A percentile compares a stretch with the other conserved stretches of the same genome.
These are phyloP conservation scores for Elymnias hypermnestra DNA, from an alignment of 1,140 invertebrate genomes.

Conservation along the genomic window DNA sequence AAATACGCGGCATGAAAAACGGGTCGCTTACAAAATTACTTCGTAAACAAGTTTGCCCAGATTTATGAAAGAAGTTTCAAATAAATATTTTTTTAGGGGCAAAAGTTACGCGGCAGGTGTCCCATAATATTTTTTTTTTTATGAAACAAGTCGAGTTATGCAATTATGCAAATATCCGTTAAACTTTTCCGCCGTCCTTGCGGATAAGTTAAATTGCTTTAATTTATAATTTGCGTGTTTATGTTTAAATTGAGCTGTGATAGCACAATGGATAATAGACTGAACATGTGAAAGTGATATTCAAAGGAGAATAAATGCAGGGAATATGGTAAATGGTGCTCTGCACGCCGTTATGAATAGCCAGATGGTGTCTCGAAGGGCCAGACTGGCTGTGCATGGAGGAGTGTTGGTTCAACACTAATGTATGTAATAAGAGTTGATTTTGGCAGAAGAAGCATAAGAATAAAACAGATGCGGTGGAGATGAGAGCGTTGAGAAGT, in stretches of 20 bases:
- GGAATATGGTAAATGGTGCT: too few relatives aligned
- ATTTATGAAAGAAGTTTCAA: conserved; percentile 64
- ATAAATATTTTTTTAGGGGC: conserved; percentile 64
- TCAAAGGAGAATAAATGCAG: too few relatives aligned
- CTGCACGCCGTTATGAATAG: too few relatives aligned
- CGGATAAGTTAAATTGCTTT: conserved; percentile 7
- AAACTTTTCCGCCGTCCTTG: conserved; percentile 10
- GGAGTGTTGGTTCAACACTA: too few relatives aligned
- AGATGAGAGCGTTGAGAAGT: too few relatives aligned
- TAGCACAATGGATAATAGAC: too few relatives aligned
- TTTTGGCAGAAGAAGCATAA: too few relatives aligned
- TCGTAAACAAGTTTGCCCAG: conserved; percentile 60
- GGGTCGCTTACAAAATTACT: conserved; percentile 45
- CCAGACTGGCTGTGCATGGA: too few relatives aligned
- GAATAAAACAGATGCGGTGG: too few relatives aligned
- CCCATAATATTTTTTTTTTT: conserved; percentile 53
- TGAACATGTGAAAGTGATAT: too few relatives aligned
- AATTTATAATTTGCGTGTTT: conserved; percentile 9
- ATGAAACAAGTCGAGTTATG: conserved; percentile 41
- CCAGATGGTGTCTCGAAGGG: too few relatives aligned
- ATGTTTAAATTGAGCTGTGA: conserved; percentile 2
- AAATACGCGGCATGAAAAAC: conserved; percentile 15
- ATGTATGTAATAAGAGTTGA: too few relatives aligned
- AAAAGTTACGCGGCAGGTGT: conserved; percentile 60
- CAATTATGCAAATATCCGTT: conserved; percentile 52